These are phyloP conservation scores for Brachyistius frenatus DNA, from an alignment of 2,113 vertebrate species.

Conservation along the genomic window DNA sequence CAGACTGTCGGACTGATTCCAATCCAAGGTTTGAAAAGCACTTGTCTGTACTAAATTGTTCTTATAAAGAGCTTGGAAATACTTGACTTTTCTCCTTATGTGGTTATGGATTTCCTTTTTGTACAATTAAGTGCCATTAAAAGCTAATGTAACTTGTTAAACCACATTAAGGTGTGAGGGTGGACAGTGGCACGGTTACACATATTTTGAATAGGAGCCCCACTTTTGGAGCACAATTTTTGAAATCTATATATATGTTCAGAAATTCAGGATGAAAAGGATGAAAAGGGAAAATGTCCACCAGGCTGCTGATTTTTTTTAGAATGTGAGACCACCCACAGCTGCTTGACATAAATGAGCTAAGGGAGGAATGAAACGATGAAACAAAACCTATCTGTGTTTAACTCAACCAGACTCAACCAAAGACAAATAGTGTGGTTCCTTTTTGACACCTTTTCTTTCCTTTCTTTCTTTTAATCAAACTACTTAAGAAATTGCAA, in stretches of 20 bases:
- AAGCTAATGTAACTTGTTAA: conserved; percentile 84
- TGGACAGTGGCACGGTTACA: conserved; percentile 58
- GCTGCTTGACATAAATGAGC: conserved; percentile 39
- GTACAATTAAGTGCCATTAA: conserved; percentile 86
- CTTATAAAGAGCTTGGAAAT: conserved; percentile 88
- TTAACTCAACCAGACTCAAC: conserved; percentile 15
- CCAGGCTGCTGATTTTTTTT: conserved; percentile 40
- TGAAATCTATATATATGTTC: conserved; percentile 67
- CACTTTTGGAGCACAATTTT: conserved; percentile 49
- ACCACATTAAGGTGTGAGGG: conserved; percentile 76
- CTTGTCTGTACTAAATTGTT: conserved; percentile 88
- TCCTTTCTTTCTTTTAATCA: not conserved
- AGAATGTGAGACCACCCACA: conserved; percentile 65
- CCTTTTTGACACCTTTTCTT: not conserved
- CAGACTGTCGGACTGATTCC: conserved; percentile 75
- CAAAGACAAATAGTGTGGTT: not conserved
- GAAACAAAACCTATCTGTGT: conserved; percentile 49
- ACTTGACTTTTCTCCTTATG: conserved; percentile 88
- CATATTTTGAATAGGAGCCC: conserved; percentile 57
- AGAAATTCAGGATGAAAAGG: conserved; percentile 66
- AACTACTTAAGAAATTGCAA: not conserved
- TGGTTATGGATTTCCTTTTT: conserved; percentile 86
- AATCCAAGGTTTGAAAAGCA: conserved; percentile 87
- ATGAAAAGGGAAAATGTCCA: conserved; percentile 64
- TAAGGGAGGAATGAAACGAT: conserved; percentile 36